Conservation (phyloP, 1,140 invertebrate genomes). For the Kradibia gibbosae region DNA sequence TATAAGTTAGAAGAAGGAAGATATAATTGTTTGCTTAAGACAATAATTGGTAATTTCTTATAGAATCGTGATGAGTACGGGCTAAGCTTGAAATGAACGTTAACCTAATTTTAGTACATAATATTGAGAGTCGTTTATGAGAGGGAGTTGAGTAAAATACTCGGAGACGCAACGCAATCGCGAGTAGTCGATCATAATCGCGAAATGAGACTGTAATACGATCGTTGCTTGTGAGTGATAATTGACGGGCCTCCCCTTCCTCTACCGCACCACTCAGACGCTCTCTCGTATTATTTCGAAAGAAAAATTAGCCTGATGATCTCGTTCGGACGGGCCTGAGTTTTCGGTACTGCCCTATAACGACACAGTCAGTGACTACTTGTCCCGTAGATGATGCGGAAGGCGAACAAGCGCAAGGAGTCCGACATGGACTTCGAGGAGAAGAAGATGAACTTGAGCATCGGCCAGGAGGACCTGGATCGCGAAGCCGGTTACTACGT, state of each 20-base stretch:
- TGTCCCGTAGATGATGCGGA: constrained; percentile 80
- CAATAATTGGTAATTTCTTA: too few relatives aligned
- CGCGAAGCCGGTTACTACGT: constrained; percentile 90
- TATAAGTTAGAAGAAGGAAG: too few relatives aligned
- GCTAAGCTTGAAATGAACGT: too few relatives aligned
- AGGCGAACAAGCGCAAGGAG: constrained; percentile 93
- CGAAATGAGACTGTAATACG: not conserved
- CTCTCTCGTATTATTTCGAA: not conserved
- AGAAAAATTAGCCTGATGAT: not conserved
- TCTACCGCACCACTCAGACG: not conserved
- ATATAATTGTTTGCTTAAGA: too few relatives aligned
- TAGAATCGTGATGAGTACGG: too few relatives aligned
- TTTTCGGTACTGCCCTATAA: not conserved
- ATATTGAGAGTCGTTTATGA: too few relatives aligned
- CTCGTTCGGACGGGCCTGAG: not conserved
- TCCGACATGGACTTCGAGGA: constrained; percentile 97
- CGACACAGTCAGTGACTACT: not conserved
- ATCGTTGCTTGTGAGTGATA: not conserved
- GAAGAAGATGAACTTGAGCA: constrained; percentile 92
- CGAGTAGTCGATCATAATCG: not conserved
- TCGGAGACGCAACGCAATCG: not conserved
- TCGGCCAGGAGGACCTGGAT: constrained; percentile 89
- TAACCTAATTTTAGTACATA: too few relatives aligned
- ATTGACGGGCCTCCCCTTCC: not conserved
- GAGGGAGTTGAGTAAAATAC: not conserved